Evolutionary conservation across 2,113 vertebrate species (phyloP), one percentile per base, ranked within the genome.

Genomic region (Tympanuchus pallidicinctus): DNA sequence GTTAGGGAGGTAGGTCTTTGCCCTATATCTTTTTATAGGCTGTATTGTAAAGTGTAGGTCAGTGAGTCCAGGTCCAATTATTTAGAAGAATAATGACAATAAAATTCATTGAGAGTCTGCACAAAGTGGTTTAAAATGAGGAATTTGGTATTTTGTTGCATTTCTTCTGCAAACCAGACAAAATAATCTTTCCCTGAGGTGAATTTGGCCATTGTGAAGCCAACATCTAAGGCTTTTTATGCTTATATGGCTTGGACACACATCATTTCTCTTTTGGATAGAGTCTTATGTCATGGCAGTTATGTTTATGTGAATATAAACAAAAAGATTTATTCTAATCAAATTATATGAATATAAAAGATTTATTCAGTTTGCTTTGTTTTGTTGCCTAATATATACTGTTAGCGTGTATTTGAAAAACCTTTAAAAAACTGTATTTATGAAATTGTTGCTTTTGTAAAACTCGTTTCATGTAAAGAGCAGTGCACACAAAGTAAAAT

Each of bases 181-280:
- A 89, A 94, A 93, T 73, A 76, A 21, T 77, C 36, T 73, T 90
- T 84, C 73, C 32, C 22, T 69, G 61, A 81, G 42, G 48, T 88
- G 65, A 83, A 75, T 92, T 88, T 86, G 22, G 38, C 65, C 20
- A 63, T 90, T 24, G 3, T 52, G 59, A 70, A 71, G 57, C 52
- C 69, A 93, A 4, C 8, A 48, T 83, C 47, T 13, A 13, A 81
- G 25, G 25, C 4, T 78, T 92, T 88, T 90, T 81, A 43, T 93
- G 34, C 86, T 95, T 95, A 90, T 81, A 83, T 86, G 90, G 88
- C 45, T 77, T 91, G 76, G 93, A 73, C 13, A 59, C 43, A 72
- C 73, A 85, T 54, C 2, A 20, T 92, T 86, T 93, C 91, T 94
- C 50, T 90, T 47, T 93, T 47, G 52, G 10, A 40, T 52, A 65